Conservation (phyloP, 2,113 vertebrate genomes). For the Chaetodon auriga region DNA sequence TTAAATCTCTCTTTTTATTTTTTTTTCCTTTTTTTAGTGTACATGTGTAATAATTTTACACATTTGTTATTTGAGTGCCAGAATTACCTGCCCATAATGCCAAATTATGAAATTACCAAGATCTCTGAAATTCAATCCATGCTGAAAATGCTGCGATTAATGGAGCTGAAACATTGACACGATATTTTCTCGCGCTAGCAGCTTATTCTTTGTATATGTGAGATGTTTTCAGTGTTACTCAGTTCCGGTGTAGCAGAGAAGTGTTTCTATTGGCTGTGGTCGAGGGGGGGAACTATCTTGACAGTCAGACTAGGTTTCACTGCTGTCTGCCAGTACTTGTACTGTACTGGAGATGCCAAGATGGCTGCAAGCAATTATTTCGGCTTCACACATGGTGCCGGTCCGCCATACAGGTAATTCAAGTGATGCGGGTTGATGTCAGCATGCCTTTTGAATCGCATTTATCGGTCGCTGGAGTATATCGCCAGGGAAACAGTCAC, state of each 20-base stretch:
- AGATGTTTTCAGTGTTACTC: not conserved
- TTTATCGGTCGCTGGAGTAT: not conserved
- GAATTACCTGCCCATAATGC: too few relatives aligned
- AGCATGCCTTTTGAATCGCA: not conserved
- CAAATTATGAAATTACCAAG: not conserved
- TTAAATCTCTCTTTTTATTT: not conserved
- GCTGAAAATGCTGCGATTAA: not conserved
- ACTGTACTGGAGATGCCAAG: slow-evolving; percentile 80
- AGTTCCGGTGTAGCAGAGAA: slow-evolving; percentile 15
- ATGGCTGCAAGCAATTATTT: slow-evolving; percentile 89
- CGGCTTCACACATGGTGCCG: slow-evolving; percentile 83
- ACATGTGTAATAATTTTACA: not conserved
- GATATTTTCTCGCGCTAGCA: too few relatives aligned
- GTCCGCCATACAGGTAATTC: slow-evolving; percentile 88
- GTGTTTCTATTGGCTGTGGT: not conserved
- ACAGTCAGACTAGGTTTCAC: not conserved
- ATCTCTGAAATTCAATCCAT: not conserved
- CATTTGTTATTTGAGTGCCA: too few relatives aligned
- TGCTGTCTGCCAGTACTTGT: slow-evolving; percentile 47
- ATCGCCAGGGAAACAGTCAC: not conserved
- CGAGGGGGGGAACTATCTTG: slow-evolving; percentile 59
- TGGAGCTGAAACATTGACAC: too few relatives aligned
- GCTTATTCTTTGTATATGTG: too few relatives aligned
- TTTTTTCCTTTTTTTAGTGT: not conserved
- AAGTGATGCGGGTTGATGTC: slow-evolving; percentile 35